Evolutionary conservation across 2,888 invertebrate genomes (phyloP).

Genomic region (Auanema freiburgensis): DNA sequence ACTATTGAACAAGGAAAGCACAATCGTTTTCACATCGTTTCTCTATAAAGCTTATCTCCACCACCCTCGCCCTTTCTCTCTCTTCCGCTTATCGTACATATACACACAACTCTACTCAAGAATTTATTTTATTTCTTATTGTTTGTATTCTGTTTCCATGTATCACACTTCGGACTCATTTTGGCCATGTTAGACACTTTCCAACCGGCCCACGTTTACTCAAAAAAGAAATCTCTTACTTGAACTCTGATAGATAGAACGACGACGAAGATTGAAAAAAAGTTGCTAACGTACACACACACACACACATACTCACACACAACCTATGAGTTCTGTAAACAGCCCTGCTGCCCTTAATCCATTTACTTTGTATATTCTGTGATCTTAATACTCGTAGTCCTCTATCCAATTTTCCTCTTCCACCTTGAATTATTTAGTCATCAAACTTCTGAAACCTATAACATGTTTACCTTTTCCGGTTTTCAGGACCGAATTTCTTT

Average conservation of each 20-base stretch:
- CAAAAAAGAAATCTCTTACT: background rate
- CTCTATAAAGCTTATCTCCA: too few species aligned
- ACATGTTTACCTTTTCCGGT: background rate
- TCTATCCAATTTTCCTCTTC: slow-evolving; percentile 1
- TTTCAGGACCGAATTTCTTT: slow-evolving; percentile 5
- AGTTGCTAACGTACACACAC: background rate
- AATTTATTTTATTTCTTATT: too few species aligned
- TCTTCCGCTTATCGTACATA: too few species aligned
- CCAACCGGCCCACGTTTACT: background rate
- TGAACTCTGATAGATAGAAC: background rate
- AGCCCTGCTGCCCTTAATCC: slow-evolving; percentile 1
- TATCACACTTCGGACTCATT: too few species aligned
- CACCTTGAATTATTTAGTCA: background rate
- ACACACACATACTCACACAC: too few species aligned
- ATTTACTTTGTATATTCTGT: background rate
- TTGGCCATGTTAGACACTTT: too few species aligned
- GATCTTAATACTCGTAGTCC: background rate
- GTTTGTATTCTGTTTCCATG: too few species aligned
- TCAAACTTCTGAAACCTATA: slow-evolving; percentile 1
- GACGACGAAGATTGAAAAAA: background rate
- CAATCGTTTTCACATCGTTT: too few species aligned
- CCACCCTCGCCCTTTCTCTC: too few species aligned
- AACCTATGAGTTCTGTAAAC: background rate
- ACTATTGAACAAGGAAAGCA: too few species aligned
- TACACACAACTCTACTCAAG: too few species aligned